Conservation (phyloP, 2,113 vertebrate genomes). For the Sciurus niger region DNA sequence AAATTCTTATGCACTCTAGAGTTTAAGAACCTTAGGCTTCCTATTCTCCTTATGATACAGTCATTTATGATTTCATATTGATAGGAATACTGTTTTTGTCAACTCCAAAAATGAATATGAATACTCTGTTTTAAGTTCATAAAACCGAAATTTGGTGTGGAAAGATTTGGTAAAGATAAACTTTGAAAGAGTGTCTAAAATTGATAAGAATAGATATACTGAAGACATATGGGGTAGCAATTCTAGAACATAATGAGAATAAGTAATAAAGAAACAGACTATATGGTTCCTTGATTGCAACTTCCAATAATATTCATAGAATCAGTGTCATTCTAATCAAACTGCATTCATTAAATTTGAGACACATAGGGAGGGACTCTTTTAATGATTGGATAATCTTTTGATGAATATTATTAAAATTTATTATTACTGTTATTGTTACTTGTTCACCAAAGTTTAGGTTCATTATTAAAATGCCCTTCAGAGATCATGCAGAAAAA, state of each 20-base stretch:
- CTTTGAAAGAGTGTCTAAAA: not conserved
- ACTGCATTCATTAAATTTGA: not conserved
- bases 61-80: not conserved
- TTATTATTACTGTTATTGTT: not conserved
- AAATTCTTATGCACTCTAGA: not conserved
- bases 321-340: not conserved
- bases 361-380: not conserved
- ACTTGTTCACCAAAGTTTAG: not conserved
- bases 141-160: no score
- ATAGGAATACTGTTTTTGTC: not conserved
- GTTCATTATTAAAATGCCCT: conserved; percentile 46
- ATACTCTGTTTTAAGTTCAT: not conserved
- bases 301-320: not conserved
- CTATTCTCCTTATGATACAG: not conserved
- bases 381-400: not conserved
- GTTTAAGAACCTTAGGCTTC: not conserved
- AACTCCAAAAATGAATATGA: not conserved
- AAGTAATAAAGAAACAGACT: not conserved
- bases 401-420: not conserved
- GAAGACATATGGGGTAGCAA: not conserved
- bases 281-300: not conserved
- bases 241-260: not conserved
- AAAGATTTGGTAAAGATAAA: not conserved
- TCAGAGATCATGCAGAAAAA: not conserved
- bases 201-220: not conserved